These are phyloP conservation scores for Chrysomela aeneicollis DNA, from an alignment of 2,888 invertebrate species.

Conservation along the genomic window DNA sequence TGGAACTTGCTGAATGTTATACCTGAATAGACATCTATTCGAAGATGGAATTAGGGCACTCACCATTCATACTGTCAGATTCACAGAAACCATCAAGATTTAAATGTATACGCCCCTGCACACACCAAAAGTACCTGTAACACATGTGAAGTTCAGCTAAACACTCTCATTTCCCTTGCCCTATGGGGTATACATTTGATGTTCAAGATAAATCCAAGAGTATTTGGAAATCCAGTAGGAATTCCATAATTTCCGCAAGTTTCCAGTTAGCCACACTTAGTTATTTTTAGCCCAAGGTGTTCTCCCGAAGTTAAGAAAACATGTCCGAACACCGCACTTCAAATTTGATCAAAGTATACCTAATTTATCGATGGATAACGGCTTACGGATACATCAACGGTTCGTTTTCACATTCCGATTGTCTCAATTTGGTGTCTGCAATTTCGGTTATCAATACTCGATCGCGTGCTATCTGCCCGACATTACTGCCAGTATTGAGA, in stretches of 20 bases:
- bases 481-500: constrained; percentile 44
- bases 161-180: not conserved
- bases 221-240: not conserved
- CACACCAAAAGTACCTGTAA: not conserved
- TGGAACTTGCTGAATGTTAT: too few relatives aligned
- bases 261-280: not conserved
- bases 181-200: not conserved
- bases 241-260: not conserved
- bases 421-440: not conserved
- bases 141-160: not conserved
- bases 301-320: not conserved
- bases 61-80: not conserved
- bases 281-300: constrained; percentile 21
- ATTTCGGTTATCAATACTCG: not conserved
- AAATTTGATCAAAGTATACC: too few relatives aligned
- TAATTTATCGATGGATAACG: too few relatives aligned
- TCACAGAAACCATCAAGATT: not conserved
- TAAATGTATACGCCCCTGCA: not conserved
- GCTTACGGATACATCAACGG: not conserved
- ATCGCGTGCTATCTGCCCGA: constrained; percentile 27
- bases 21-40: too few relatives aligned
- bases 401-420: not conserved
- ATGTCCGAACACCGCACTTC: too few relatives aligned
- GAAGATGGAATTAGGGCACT: not conserved
- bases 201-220: not conserved